Percentiles rank a stretch among this genome's conserved stretches.
These are phyloP conservation scores for Catagonus wagneri DNA, from an alignment of 2,113 vertebrate genomes.

Conservation along the genomic window DNA sequence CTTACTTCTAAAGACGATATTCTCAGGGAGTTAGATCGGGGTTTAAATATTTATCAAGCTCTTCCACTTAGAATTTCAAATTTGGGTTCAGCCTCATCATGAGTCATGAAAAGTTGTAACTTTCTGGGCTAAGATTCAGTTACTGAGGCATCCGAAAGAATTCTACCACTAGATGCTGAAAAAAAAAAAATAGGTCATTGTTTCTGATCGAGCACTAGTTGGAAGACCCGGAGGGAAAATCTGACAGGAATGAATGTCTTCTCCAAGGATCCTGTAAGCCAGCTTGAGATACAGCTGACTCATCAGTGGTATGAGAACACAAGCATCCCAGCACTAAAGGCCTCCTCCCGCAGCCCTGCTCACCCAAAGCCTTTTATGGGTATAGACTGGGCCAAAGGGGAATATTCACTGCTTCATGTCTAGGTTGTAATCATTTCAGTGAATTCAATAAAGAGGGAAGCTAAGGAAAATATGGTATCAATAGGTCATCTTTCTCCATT, in stretches of 20 bases:
- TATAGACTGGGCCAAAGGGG: not conserved
- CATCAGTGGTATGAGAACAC: conserved; percentile 27
- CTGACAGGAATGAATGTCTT: conserved; percentile 66
- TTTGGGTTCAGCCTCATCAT: conserved; percentile 50
- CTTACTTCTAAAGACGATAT: conserved; percentile 50
- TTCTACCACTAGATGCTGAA: conserved; percentile 48
- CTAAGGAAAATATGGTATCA: not conserved
- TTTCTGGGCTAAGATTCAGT: conserved; percentile 70
- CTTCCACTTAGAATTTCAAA: conserved; percentile 36
- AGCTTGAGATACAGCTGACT: conserved; percentile 54
- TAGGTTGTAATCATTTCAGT: not conserved
- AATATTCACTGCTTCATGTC: conserved; percentile 27
- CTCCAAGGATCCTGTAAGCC: conserved; percentile 31
- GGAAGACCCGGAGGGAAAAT: conserved; percentile 66
- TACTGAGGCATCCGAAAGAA: not conserved
- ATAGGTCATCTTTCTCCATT: not conserved
- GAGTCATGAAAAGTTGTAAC: conserved; percentile 73
- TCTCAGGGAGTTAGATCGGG: conserved; percentile 48
- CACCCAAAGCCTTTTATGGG: conserved; percentile 38
- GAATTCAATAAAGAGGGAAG: not conserved
- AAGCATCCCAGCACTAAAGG: not conserved
- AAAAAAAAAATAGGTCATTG: conserved; percentile 59
- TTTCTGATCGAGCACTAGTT: conserved; percentile 39
- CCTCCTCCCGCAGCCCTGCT: not conserved
- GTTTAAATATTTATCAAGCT: conserved; percentile 73